A percentile compares a stretch with the other conserved stretches of the same genome.
phyloP scores from a whole-genome alignment of 2,113 vertebrate species.

The Chamaea fasciata region DNA sequence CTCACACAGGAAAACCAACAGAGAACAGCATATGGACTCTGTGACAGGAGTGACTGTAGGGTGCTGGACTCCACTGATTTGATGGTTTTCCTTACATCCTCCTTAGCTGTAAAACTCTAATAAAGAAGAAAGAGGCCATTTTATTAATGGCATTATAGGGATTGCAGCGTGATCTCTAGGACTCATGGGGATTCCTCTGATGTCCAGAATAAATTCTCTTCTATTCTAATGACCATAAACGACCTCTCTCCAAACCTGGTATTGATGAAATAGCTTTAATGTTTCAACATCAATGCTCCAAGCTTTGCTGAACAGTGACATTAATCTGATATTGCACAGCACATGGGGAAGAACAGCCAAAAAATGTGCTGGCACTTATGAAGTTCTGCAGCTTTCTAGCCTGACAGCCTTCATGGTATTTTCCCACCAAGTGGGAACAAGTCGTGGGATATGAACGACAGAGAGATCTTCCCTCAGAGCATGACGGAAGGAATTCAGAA shows the following conservation, averaged over 20 bases:
- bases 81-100: slow-evolving; percentile 49
- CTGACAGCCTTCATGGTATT: slow-evolving; percentile 19
- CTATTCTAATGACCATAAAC: slow-evolving; percentile 48
- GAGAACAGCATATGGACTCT: slow-evolving; percentile 50
- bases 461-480: background rate
- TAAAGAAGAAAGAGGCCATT: slow-evolving; percentile 56
- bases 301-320: slow-evolving; percentile 50
- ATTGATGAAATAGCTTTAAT: slow-evolving; percentile 58
- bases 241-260: slow-evolving; percentile 37
- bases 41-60: slow-evolving; percentile 40
- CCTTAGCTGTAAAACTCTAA: slow-evolving; percentile 47
- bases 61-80: slow-evolving; percentile 53
- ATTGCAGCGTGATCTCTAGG: slow-evolving; percentile 41
- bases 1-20: slow-evolving; percentile 28
- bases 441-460: background rate
- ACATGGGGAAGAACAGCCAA: slow-evolving; percentile 17
- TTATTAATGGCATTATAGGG: slow-evolving; percentile 40
- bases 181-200: slow-evolving; percentile 41
- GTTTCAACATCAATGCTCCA: slow-evolving; percentile 46
- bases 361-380: background rate
- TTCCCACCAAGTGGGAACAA: slow-evolving; percentile 7
- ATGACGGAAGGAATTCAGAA: background rate
- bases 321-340: slow-evolving; percentile 39
- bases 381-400: background rate
- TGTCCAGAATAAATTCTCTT: slow-evolving; percentile 51